Evolutionary conservation across 2,888 invertebrate species (phyloP).

Genomic region (Synergus itoensis): DNA sequence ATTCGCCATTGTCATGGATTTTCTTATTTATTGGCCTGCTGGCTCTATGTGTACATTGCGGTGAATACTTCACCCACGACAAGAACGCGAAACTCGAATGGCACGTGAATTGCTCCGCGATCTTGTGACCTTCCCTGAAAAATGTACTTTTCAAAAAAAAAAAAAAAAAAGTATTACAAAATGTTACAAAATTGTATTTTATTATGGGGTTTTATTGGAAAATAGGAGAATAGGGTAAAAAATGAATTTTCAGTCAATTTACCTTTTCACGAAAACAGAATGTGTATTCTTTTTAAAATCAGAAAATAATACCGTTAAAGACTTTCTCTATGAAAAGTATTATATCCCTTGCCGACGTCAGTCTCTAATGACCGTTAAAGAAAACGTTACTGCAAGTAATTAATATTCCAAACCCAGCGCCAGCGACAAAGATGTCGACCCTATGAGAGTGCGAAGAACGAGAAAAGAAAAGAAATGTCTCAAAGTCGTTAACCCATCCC

Average conservation of each 20-base stretch:
- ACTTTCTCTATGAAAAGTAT: background rate
- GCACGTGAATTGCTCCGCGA: slow-evolving; percentile 1
- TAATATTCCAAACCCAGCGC: slow-evolving; percentile 56
- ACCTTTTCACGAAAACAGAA: background rate
- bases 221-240: no score
- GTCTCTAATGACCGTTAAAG: slow-evolving; percentile 61
- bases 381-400: slow-evolving; percentile 60
- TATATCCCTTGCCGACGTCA: slow-evolving; percentile 46
- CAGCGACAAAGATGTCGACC: slow-evolving; percentile 24
- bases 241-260: no score
- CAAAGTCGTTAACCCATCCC: slow-evolving; percentile 39
- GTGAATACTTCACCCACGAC: slow-evolving; percentile 19
- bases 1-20: slow-evolving; percentile 69
- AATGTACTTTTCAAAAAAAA: background rate
- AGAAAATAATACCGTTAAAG: background rate
- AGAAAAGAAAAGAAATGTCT: slow-evolving; percentile 31
- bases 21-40: slow-evolving; percentile 68
- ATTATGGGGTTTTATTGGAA: no score
- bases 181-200: no score
- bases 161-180: no score
- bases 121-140: background rate
- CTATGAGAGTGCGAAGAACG: slow-evolving; percentile 39
- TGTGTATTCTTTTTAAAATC: background rate
- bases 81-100: slow-evolving; percentile 23
- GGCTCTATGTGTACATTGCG: slow-evolving; percentile 44